These are phyloP conservation scores for Xerus inauris DNA, from an alignment of 2,113 vertebrate species.

Conservation along the genomic window DNA sequence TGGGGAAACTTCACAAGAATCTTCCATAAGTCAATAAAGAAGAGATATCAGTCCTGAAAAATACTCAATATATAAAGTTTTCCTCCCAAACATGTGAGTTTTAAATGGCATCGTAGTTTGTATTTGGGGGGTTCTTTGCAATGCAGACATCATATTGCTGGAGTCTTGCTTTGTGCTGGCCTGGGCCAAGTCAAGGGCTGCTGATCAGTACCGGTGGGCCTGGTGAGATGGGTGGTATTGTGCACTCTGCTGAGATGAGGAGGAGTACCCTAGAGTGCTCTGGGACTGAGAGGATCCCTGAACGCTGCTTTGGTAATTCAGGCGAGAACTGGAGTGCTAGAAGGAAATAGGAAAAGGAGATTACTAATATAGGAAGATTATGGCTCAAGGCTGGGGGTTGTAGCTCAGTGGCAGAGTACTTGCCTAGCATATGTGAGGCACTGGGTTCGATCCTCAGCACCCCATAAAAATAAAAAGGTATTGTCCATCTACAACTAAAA, in stretches of 20 bases:
- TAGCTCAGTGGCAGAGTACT: no score
- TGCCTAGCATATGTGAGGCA: no score
- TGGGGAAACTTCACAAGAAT: conserved; percentile 84
- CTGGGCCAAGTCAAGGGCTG: conserved; percentile 69
- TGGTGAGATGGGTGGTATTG: conserved; percentile 95
- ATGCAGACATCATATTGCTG: conserved; percentile 87
- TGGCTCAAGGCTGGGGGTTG: neutral
- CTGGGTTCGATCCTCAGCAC: no score
- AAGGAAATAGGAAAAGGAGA: conserved; percentile 41
- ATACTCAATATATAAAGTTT: conserved; percentile 78
- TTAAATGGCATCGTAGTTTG: conserved; percentile 76
- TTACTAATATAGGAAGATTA: neutral
- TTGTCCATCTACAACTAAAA: no score
- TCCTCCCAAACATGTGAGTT: conserved; percentile 75
- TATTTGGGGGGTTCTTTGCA: conserved; percentile 89
- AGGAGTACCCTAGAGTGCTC: conserved; percentile 96
- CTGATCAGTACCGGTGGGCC: conserved; percentile 95
- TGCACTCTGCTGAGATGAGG: conserved; percentile 96
- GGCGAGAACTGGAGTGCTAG: conserved; percentile 96
- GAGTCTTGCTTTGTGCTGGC: conserved; percentile 80
- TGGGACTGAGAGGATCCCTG: conserved; percentile 97
- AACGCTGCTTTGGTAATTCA: conserved; percentile 99
- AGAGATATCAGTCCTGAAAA: conserved; percentile 67
- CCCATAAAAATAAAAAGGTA: no score
- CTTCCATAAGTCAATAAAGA: conserved; percentile 83